Evolutionary conservation across 2,888 invertebrate genomes (phyloP).

Genomic region (Rhaphigaster nebulosa): DNA sequence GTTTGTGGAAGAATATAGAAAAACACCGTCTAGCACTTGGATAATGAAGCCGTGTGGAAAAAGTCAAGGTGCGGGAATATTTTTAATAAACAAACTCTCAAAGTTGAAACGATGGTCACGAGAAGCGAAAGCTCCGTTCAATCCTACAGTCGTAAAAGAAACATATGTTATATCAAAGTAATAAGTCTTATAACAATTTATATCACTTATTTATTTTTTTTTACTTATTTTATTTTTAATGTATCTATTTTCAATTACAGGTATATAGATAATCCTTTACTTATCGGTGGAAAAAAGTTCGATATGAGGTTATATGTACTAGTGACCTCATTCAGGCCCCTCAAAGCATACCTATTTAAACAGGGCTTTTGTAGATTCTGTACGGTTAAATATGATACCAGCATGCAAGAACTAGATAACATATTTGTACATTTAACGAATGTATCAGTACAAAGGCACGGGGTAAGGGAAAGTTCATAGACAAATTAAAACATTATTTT

Average conservation of each 20-base stretch:
- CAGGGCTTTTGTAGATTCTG: conserved; percentile 96
- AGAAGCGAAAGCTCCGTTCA: conserved; percentile 87
- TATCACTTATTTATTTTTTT: not conserved
- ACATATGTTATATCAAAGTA: conserved; percentile 95
- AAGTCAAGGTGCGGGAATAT: conserved; percentile 95
- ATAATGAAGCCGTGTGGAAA: conserved; percentile 98
- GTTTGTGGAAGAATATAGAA: conserved; percentile 96
- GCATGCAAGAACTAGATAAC: conserved; percentile 88
- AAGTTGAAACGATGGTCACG: conserved; percentile 92
- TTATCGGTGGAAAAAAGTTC: conserved; percentile 97
- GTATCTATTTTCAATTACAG: conserved; percentile 68
- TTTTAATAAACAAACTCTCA: conserved; percentile 93
- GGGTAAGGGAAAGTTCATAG: conserved; percentile 72
- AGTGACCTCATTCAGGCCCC: conserved; percentile 92
- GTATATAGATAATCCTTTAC: conserved; percentile 93
- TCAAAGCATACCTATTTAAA: conserved; percentile 93
- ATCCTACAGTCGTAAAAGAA: conserved; percentile 87
- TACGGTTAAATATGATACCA: conserved; percentile 94
- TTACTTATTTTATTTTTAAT: not conserved
- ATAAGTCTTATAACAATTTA: conserved; percentile 15
- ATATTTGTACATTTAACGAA: conserved; percentile 97
- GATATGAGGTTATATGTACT: conserved; percentile 92
- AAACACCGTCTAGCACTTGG: conserved; percentile 95
- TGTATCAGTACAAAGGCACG: conserved; percentile 98
- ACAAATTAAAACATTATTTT: not conserved